phyloP scores from a whole-genome alignment of 2,888 invertebrate species.

The Rutpela maculata region DNA sequence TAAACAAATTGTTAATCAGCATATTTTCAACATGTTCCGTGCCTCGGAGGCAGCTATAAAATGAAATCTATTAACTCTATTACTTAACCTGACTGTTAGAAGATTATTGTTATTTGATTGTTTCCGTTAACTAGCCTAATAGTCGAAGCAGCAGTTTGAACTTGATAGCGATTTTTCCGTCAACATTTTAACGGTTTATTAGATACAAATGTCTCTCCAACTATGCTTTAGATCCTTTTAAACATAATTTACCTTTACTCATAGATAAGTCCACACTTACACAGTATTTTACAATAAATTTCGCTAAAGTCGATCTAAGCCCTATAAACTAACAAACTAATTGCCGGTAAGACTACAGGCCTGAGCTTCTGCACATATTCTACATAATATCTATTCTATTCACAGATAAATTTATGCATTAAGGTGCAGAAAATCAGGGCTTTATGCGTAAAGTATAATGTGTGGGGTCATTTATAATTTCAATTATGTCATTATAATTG shows the following conservation, averaged over 20 bases:
- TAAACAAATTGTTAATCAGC: no score
- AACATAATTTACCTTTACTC: background rate
- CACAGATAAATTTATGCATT: slow-evolving; percentile 39
- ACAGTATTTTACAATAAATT: slow-evolving; percentile 17
- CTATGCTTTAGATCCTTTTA: background rate
- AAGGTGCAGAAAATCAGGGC: slow-evolving; percentile 40
- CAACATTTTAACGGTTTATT: background rate
- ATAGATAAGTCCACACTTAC: background rate
- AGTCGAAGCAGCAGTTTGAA: background rate
- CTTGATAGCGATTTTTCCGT: background rate
- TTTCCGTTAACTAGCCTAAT: no score
- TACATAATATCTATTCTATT: slow-evolving; percentile 25
- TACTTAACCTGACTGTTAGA: no score
- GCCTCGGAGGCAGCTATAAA: no score
- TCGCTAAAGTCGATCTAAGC: slow-evolving; percentile 26
- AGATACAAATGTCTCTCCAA: background rate
- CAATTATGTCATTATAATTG: slow-evolving; percentile 65
- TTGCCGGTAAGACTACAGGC: slow-evolving; percentile 13
- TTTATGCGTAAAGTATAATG: slow-evolving; percentile 38
- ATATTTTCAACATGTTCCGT: no score
- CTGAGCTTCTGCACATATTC: slow-evolving; percentile 28
- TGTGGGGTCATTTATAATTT: slow-evolving; percentile 61
- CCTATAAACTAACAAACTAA: slow-evolving; percentile 32
- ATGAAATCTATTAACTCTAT: no score
- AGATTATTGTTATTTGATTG: no score